phyloP scores from a whole-genome alignment of 2,888 invertebrate species.

The Thymelicus lineola region DNA sequence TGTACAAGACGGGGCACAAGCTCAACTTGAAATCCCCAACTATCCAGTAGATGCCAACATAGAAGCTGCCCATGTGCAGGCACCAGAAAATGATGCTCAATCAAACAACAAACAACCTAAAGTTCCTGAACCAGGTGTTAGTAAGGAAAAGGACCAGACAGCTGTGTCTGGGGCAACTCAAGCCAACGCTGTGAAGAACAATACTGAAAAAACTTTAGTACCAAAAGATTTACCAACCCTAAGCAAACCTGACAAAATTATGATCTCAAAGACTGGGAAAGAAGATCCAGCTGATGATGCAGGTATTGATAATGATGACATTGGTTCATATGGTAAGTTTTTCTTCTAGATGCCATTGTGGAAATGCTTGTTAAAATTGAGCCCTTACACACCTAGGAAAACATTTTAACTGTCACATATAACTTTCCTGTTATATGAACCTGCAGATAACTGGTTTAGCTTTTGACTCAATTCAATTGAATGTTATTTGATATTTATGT shows the following conservation, averaged over 20 bases:
- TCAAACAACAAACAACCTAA: neutral
- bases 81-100: neutral
- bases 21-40: conserved; percentile 1
- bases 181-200: conserved; percentile 29
- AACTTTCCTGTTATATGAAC: too few relatives aligned
- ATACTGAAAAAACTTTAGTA: conserved; percentile 37
- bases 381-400: too few relatives aligned
- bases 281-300: neutral
- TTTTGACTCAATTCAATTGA: too few relatives aligned
- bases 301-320: neutral
- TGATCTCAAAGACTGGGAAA: neutral
- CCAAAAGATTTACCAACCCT: conserved; percentile 15
- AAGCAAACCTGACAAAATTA: neutral
- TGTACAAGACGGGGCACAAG: neutral
- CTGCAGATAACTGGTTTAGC: too few relatives aligned
- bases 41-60: neutral
- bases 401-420: too few relatives aligned
- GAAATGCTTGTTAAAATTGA: too few relatives aligned
- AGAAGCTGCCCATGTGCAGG: neutral
- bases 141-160: neutral
- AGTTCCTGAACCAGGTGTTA: neutral
- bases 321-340: neutral
- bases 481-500: too few relatives aligned
- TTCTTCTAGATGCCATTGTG: neutral
- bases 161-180: conserved; percentile 1